Conservation (phyloP, 2,797 vertebrate species). For the Artibeus lituratus region DNA sequence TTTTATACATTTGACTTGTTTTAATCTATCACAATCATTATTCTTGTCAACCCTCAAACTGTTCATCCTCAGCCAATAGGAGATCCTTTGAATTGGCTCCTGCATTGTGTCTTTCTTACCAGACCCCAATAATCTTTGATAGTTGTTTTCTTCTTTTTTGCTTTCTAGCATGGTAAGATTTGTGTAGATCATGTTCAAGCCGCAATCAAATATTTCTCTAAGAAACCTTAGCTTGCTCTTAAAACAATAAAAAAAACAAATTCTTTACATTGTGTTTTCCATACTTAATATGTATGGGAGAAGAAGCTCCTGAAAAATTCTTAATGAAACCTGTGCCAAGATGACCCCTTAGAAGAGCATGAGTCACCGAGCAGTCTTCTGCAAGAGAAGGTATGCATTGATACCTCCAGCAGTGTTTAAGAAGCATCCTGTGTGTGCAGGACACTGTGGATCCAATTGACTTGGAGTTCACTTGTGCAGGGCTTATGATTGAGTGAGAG, state of each 20-base stretch:
- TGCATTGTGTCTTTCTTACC: neutral
- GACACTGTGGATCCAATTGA: neutral
- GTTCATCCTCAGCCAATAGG: neutral
- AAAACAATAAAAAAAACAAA: neutral
- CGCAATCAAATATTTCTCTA: slow-evolving; percentile 4
- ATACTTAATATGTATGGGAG: neutral
- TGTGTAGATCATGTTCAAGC: neutral
- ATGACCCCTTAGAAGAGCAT: neutral
- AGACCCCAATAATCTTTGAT: neutral
- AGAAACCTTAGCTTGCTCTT: neutral
- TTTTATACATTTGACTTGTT: slow-evolving; percentile 19
- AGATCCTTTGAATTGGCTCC: neutral
- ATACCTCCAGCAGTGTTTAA: neutral
- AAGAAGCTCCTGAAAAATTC: neutral
- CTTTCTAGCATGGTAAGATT: neutral
- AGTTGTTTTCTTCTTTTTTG: neutral
- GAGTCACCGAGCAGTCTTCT: neutral
- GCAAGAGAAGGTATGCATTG: neutral
- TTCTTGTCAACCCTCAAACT: neutral
- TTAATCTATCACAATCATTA: neutral
- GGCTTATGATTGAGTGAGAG: neutral
- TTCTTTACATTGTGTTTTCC: neutral
- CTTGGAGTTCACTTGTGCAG: neutral
- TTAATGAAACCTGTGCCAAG: neutral
- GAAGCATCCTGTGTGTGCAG: neutral